Conservation (phyloP, 2,797 vertebrate species). For the Enteromius argenteus region DNA sequence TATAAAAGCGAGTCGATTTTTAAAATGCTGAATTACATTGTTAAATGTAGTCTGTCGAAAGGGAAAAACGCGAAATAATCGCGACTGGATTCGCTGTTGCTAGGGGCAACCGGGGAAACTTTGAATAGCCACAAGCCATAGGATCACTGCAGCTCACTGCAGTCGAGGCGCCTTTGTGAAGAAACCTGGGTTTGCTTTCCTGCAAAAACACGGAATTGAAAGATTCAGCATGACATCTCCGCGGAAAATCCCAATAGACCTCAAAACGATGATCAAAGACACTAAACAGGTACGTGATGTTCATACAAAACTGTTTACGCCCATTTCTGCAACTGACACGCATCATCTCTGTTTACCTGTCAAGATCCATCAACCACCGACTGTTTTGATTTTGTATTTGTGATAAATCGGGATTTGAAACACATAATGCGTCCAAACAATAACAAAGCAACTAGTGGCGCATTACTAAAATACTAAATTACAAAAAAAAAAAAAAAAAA, state of each 20-base stretch:
- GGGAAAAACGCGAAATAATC: not conserved
- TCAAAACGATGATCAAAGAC: constrained; percentile 56
- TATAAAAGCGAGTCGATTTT: not conserved
- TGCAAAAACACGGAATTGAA: not conserved
- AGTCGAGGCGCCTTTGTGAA: constrained; percentile 21
- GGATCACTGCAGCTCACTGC: constrained; percentile 45
- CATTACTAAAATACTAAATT: not conserved
- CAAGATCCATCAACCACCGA: not conserved
- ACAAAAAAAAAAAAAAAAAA: not conserved
- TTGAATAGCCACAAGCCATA: constrained; percentile 27
- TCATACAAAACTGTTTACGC: constrained; percentile 13
- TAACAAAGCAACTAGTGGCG: constrained; percentile 39
- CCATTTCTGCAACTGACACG: constrained; percentile 1
- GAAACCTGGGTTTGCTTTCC: constrained; percentile 17
- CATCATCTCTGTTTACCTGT: not conserved
- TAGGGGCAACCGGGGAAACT: constrained; percentile 56
- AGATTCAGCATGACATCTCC: constrained; percentile 62
- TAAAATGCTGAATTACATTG: not conserved
- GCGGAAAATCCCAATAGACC: constrained; percentile 56
- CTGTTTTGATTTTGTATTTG: not conserved
- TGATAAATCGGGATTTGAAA: not conserved
- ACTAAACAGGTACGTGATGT: constrained; percentile 65
- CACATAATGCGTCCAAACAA: not conserved
- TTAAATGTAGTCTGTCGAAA: not conserved
- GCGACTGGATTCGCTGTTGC: constrained; percentile 45